Conservation (phyloP, 2,888 invertebrate species). For the Machimus rusticus region DNA sequence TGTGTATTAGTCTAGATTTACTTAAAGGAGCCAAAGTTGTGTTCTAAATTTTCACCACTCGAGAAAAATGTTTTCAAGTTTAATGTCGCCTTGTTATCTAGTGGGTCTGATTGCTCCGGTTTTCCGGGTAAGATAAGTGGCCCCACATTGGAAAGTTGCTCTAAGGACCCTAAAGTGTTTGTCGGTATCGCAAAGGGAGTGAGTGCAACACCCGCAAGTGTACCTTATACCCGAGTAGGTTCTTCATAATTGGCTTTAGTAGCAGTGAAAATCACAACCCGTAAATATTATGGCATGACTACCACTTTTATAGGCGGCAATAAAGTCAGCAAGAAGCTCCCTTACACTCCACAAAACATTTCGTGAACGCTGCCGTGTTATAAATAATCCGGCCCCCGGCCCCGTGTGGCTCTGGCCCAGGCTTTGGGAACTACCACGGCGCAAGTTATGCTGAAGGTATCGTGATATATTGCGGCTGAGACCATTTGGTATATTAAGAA, state of each 20-base stretch:
- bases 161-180: not conserved
- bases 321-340: constrained; percentile 37
- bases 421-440: not conserved
- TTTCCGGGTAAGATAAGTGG: not conserved
- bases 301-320: constrained; percentile 31
- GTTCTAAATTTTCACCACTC: not conserved
- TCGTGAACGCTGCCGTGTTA: constrained; percentile 36
- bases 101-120: not conserved
- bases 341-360: constrained; percentile 41
- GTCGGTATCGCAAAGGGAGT: not conserved
- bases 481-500: constrained; percentile 38
- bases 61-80: not conserved
- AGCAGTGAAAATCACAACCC: constrained; percentile 40
- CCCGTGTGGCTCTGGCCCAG: not conserved
- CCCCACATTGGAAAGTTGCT: constrained; percentile 2
- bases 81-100: not conserved
- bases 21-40: not conserved
- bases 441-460: constrained; percentile 31
- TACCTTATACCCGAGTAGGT: not conserved
- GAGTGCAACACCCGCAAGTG: constrained; percentile 18
- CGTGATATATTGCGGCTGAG: constrained; percentile 36
- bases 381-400: constrained; percentile 5
- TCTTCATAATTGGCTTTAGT: constrained; percentile 38
- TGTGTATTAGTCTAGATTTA: not conserved
- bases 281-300: constrained; percentile 40